Conservation (phyloP, 2,888 invertebrate species). For the Mythimna impura region DNA sequence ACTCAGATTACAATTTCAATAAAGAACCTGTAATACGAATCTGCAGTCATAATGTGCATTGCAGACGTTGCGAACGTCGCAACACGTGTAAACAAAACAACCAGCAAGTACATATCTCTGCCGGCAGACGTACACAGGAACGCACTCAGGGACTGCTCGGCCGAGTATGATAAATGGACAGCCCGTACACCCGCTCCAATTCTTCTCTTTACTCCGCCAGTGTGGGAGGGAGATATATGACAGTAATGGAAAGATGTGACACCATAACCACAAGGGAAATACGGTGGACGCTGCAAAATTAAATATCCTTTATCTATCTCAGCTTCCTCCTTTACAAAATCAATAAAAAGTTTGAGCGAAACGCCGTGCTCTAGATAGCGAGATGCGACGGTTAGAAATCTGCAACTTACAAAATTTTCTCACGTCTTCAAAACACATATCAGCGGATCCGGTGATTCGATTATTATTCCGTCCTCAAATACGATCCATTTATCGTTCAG, state of each 20-base stretch:
- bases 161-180: conserved; percentile 87
- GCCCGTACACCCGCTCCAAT: conserved; percentile 75
- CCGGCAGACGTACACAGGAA: conserved; percentile 82
- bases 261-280: conserved; percentile 75
- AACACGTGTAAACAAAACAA: conserved; percentile 83
- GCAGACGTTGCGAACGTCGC: conserved; percentile 71
- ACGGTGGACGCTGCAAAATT: conserved; percentile 63
- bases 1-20: conserved; percentile 47
- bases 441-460: conserved; percentile 62
- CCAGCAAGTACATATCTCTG: conserved; percentile 70
- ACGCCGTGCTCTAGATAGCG: conserved; percentile 18
- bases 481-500: conserved; percentile 68
- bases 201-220: conserved; percentile 78
- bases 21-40: conserved; percentile 60
- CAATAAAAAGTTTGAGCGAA: conserved; percentile 37
- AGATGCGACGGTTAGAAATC: conserved; percentile 26
- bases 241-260: conserved; percentile 83
- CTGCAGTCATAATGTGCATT: conserved; percentile 66
- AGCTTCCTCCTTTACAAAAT: conserved; percentile 40
- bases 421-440: conserved; percentile 54
- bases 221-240: conserved; percentile 78
- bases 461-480: conserved; percentile 70
- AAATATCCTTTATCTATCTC: conserved; percentile 53
- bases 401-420: conserved; percentile 32
- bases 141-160: conserved; percentile 83